A percentile compares a stretch with the other conserved stretches of the same genome.
phyloP scores from a whole-genome alignment of 1,140 invertebrate genomes.

The Procambarus virginalis region DNA sequence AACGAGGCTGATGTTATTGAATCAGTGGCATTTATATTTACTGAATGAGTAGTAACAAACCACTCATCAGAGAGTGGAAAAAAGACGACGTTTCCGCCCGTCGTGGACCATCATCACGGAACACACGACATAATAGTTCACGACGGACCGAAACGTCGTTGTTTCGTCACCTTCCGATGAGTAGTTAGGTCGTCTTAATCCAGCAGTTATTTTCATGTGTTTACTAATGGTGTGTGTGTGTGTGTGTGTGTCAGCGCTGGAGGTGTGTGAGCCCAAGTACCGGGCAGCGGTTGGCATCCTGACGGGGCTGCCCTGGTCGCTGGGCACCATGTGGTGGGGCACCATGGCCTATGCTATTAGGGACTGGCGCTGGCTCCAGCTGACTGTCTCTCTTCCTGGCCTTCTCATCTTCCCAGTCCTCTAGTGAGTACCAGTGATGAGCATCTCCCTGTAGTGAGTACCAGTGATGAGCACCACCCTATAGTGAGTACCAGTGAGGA shows the following conservation, averaged over 20 bases:
- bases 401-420: slow-evolving; percentile 15
- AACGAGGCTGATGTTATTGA: too few species aligned
- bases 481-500: not conserved
- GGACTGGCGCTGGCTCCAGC: slow-evolving; percentile 31
- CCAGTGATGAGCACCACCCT: not conserved
- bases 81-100: too few species aligned
- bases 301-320: slow-evolving; percentile 12
- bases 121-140: too few species aligned
- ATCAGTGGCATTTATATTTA: too few species aligned
- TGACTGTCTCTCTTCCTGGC: slow-evolving; percentile 6
- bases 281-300: slow-evolving; percentile 9
- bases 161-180: too few species aligned
- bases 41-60: too few species aligned
- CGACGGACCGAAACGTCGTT: too few species aligned
- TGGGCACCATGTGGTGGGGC: slow-evolving; percentile 15
- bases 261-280: slow-evolving; percentile 32
- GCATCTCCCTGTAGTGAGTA: not conserved
- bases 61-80: too few species aligned
- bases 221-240: too few species aligned
- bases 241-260: not conserved
- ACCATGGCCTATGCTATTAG: slow-evolving; percentile 8
- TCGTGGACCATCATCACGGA: too few species aligned
- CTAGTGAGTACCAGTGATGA: not conserved
- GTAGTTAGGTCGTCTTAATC: too few species aligned
- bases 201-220: too few species aligned